These are phyloP conservation scores for Cristatella mucedo DNA, from an alignment of 2,888 invertebrate genomes.

Conservation along the genomic window DNA sequence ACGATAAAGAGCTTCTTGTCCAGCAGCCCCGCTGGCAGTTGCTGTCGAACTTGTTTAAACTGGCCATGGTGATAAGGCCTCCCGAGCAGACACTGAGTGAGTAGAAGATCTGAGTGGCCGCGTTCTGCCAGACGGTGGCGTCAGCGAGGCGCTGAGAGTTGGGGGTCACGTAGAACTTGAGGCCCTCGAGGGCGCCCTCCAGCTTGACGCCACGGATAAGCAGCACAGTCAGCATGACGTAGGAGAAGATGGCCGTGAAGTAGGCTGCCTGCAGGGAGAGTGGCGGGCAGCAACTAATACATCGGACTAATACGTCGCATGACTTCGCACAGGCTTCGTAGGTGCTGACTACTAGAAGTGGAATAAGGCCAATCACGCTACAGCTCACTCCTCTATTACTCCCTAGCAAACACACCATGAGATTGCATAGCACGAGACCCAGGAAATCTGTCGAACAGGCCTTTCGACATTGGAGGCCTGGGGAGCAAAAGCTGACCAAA, in stretches of 20 bases:
- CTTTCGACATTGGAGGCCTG: too few relatives aligned
- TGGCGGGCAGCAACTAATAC: too few relatives aligned
- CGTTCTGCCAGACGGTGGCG: constrained; percentile 22
- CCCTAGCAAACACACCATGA: too few relatives aligned
- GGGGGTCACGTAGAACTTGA: constrained; percentile 30
- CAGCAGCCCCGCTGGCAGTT: constrained; percentile 25
- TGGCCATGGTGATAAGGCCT: constrained; percentile 23
- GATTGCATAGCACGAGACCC: too few relatives aligned
- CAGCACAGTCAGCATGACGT: constrained; percentile 26
- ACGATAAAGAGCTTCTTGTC: constrained; percentile 48
- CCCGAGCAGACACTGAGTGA: constrained; percentile 23
- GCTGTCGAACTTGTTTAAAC: constrained; percentile 26
- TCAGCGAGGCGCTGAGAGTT: constrained; percentile 19
- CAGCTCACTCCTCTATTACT: too few relatives aligned
- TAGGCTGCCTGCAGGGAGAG: constrained; percentile 25
- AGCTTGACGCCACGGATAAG: constrained; percentile 22
- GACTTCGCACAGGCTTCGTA: too few relatives aligned
- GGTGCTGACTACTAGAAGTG: too few relatives aligned
- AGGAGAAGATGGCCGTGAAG: constrained; percentile 33
- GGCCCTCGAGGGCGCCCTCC: constrained; percentile 18
- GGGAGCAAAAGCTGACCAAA: too few relatives aligned
- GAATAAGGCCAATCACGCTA: too few relatives aligned
- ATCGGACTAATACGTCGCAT: too few relatives aligned
- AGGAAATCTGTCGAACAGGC: too few relatives aligned
- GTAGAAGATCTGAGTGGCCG: constrained; percentile 21